phyloP scores from a whole-genome alignment of 2,888 invertebrate genomes.

The Leptinotarsa rubiginosa region DNA sequence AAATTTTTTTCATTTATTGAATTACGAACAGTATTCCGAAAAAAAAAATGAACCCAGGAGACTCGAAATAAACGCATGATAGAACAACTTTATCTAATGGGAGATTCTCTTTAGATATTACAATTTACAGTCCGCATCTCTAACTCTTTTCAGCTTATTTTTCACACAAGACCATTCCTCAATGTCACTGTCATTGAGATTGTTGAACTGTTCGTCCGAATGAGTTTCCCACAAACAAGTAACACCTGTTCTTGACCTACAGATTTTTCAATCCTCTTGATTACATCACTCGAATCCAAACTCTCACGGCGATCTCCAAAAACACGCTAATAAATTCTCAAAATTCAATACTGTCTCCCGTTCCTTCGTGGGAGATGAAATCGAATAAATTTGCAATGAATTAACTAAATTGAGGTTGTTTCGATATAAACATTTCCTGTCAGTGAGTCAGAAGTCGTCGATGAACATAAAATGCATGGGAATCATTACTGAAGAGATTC shows the following conservation, averaged over 20 bases:
- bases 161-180: not conserved
- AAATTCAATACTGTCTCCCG: not conserved
- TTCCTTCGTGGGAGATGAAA: conserved; percentile 13
- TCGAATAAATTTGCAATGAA: conserved; percentile 16
- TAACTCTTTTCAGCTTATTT: no score
- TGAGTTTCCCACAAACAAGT: not conserved
- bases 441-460: not conserved
- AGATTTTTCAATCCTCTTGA: not conserved
- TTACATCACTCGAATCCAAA: conserved; percentile 4
- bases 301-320: conserved; percentile 1
- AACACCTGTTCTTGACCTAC: conserved; percentile 12
- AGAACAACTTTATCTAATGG: no score
- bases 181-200: not conserved
- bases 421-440: not conserved
- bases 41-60: no score
- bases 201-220: not conserved
- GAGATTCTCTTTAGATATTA: no score
- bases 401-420: conserved; percentile 1
- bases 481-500: conserved; percentile 37
- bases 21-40: no score
- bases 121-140: no score
- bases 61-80: no score
- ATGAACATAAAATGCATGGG: conserved; percentile 36
- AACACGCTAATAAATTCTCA: not conserved
- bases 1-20: no score